A percentile compares a stretch with the other conserved stretches of the same genome.
Conservation (phyloP, 2,888 invertebrate species). For the Dichetophora obliterata region DNA sequence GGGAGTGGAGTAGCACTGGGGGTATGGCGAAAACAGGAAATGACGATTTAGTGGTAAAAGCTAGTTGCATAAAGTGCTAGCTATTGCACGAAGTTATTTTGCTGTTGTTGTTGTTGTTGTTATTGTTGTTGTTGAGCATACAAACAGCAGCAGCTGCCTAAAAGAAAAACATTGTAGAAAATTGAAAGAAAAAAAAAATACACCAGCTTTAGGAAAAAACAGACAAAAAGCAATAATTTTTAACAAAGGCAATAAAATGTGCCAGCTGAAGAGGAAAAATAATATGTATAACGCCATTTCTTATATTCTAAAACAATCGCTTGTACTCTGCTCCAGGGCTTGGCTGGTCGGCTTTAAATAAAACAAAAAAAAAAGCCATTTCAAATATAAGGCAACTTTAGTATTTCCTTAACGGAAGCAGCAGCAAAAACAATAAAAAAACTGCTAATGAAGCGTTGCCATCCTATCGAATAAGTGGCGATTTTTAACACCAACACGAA, state of each 20-base stretch:
- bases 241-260: slow-evolving; percentile 18
- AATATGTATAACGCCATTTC: no score
- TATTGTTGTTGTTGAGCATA: neutral
- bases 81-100: neutral
- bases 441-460: slow-evolving; percentile 5
- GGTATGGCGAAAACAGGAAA: neutral
- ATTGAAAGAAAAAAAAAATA: neutral
- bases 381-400: no score
- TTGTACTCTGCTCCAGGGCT: no score
- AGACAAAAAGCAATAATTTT: neutral
- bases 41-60: slow-evolving; percentile 1
- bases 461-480: neutral
- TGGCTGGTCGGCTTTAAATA: no score
- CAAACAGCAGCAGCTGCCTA: slow-evolving; percentile 10
- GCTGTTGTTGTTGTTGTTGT: neutral
- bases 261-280: slow-evolving; percentile 5
- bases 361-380: no score
- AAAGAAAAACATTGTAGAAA: neutral
- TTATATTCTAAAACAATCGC: no score
- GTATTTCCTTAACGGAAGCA: no score
- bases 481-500: neutral
- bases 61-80: neutral
- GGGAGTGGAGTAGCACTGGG: neutral
- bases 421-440: neutral
- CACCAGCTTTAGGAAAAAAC: neutral